A percentile compares a stretch with the other conserved stretches of the same genome.
These are phyloP conservation scores for Bellardia bayeri DNA, from an alignment of 2,888 invertebrate species.

Conservation along the genomic window DNA sequence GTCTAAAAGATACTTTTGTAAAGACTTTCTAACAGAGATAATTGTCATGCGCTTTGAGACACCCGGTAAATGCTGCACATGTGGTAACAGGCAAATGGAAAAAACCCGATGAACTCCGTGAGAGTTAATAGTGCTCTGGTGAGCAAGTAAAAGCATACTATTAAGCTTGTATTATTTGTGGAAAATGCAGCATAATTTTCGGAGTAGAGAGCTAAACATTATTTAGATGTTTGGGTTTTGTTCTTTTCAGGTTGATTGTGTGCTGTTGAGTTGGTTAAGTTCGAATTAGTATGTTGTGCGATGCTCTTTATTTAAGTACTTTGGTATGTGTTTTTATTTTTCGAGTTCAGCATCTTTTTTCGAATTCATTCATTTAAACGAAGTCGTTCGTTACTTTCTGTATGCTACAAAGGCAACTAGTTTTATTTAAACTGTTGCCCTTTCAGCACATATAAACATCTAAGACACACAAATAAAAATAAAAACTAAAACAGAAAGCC, in stretches of 20 bases:
- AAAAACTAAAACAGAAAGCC: not conserved
- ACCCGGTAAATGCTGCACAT: slow-evolving; percentile 72
- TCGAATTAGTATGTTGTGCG: slow-evolving; percentile 42
- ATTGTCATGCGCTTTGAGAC: slow-evolving; percentile 60
- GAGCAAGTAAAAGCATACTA: slow-evolving; percentile 33
- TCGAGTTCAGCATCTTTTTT: slow-evolving; percentile 71
- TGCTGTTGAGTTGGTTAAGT: slow-evolving; percentile 4
- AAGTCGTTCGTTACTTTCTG: slow-evolving; percentile 64
- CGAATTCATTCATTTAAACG: slow-evolving; percentile 68
- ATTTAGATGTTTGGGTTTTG: not conserved
- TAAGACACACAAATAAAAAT: not conserved
- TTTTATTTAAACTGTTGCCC: slow-evolving; percentile 77
- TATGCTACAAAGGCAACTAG: slow-evolving; percentile 76
- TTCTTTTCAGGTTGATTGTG: not conserved
- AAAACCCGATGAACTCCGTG: slow-evolving; percentile 2
- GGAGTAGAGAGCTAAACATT: slow-evolving; percentile 62
- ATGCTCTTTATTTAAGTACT: slow-evolving; percentile 49
- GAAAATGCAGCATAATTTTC: slow-evolving; percentile 73
- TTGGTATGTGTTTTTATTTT: slow-evolving; percentile 55
- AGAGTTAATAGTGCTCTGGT: slow-evolving; percentile 10
- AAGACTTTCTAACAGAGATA: slow-evolving; percentile 51
- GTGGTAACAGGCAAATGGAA: slow-evolving; percentile 4
- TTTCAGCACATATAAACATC: slow-evolving; percentile 68
- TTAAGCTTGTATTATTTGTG: slow-evolving; percentile 45
- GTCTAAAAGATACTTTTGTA: slow-evolving; percentile 64